These are phyloP conservation scores for Fopius arisanus DNA, from an alignment of 1,140 invertebrate genomes.

Conservation along the genomic window DNA sequence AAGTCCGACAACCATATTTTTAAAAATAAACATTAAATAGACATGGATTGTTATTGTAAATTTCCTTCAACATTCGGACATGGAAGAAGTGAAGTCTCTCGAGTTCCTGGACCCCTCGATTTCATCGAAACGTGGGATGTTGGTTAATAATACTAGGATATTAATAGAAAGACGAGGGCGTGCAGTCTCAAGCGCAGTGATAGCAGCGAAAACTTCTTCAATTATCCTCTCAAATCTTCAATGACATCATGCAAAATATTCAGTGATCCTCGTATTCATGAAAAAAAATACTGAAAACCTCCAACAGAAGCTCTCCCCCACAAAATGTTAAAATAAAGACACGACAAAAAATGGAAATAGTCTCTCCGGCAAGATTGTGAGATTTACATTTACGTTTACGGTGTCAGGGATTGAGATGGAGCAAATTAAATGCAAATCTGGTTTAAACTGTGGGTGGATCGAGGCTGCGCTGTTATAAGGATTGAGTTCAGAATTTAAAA, in stretches of 20 bases:
- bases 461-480: not conserved
- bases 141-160: slow-evolving; percentile 40
- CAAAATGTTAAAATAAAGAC: not conserved
- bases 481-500: not conserved
- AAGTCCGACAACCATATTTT: no score
- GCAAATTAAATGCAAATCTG: slow-evolving; percentile 23
- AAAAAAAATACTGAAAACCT: no score
- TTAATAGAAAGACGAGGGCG: slow-evolving; percentile 47
- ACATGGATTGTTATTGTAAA: no score
- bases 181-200: slow-evolving; percentile 22
- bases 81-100: no score
- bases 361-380: not conserved
- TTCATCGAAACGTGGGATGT: not conserved
- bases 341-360: not conserved
- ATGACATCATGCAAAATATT: no score
- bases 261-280: no score
- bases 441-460: slow-evolving; percentile 22
- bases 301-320: no score
- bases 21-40: no score
- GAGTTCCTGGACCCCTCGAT: no score
- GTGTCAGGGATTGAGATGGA: not conserved
- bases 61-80: no score
- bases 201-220: not conserved
- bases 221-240: not conserved
- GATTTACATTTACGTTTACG: not conserved